Conservation (phyloP, 2,113 vertebrate species). For the Phalacrocorax pelagicus region DNA sequence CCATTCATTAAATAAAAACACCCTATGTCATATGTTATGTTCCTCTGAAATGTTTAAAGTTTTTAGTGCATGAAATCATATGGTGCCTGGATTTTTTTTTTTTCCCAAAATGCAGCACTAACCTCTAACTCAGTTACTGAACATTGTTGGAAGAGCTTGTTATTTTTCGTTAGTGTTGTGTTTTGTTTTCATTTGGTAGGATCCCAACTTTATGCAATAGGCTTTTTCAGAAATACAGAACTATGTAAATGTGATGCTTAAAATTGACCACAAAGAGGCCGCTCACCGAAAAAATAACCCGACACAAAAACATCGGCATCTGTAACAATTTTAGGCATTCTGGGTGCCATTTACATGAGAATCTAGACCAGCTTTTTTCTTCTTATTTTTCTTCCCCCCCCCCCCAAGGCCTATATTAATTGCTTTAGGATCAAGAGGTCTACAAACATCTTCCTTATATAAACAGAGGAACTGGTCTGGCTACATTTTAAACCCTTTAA, state of each 20-base stretch:
- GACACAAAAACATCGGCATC: not conserved
- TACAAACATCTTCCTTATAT: slow-evolving; percentile 50
- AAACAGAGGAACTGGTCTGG: slow-evolving; percentile 49
- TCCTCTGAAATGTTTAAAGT: slow-evolving; percentile 54
- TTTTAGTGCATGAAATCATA: slow-evolving; percentile 46
- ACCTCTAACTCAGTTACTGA: slow-evolving; percentile 24
- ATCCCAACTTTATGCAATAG: not conserved
- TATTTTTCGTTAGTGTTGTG: not conserved
- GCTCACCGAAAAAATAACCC: not conserved
- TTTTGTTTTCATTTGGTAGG: slow-evolving; percentile 42
- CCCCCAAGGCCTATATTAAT: not conserved
- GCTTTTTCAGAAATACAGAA: slow-evolving; percentile 30
- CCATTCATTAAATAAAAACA: slow-evolving; percentile 64
- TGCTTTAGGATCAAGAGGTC: slow-evolving; percentile 50
- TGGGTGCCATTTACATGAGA: not conserved
- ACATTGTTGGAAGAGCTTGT: not conserved
- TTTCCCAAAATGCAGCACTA: not conserved
- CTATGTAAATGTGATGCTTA: slow-evolving; percentile 14
- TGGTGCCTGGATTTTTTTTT: not conserved
- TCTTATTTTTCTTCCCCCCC: no score
- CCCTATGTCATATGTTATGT: slow-evolving; percentile 13
- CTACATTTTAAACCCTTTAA: slow-evolving; percentile 52
- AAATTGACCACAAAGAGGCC: not conserved
- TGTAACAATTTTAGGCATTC: not conserved
- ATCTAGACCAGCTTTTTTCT: not conserved